These are phyloP conservation scores for Pomacea maculata DNA, from an alignment of 1,140 invertebrate species.

Conservation along the genomic window DNA sequence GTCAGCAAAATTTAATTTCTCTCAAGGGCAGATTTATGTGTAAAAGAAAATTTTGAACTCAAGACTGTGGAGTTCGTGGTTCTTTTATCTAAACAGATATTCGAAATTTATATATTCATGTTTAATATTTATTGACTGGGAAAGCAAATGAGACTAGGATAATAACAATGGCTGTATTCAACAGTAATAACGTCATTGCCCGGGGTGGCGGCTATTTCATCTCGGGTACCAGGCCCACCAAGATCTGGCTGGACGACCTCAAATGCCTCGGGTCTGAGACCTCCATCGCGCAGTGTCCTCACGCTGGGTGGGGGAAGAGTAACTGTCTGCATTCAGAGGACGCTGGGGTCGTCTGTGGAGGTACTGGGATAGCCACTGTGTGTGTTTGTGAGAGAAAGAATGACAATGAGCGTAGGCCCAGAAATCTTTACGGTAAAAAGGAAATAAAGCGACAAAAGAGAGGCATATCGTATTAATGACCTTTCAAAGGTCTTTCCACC, in stretches of 20 bases:
- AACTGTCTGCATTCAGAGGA: constrained; percentile 78
- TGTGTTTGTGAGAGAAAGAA: background rate
- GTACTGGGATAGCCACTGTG: background rate
- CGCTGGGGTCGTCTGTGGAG: constrained; percentile 49
- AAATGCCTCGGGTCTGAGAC: constrained; percentile 77
- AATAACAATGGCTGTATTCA: no score
- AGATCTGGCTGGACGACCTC: constrained; percentile 77
- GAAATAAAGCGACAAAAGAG: background rate
- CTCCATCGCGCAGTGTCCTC: constrained; percentile 75
- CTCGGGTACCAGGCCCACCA: constrained; percentile 51
- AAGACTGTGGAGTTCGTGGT: no score
- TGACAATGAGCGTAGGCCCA: no score
- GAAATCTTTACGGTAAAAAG: background rate
- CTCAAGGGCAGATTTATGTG: no score
- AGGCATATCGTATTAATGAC: background rate
- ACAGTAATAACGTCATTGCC: background rate
- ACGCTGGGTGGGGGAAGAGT: constrained; percentile 78
- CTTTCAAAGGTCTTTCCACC: no score
- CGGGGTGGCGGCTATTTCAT: constrained; percentile 8
- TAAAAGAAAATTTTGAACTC: no score
- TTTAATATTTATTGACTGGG: no score
- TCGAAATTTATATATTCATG: no score
- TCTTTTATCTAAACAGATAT: no score
- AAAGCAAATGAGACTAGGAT: no score
- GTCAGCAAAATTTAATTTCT: no score